phyloP scores from a whole-genome alignment of 64 coral and sea anemone genomes.

The Dendrophyllia cribrosa region DNA sequence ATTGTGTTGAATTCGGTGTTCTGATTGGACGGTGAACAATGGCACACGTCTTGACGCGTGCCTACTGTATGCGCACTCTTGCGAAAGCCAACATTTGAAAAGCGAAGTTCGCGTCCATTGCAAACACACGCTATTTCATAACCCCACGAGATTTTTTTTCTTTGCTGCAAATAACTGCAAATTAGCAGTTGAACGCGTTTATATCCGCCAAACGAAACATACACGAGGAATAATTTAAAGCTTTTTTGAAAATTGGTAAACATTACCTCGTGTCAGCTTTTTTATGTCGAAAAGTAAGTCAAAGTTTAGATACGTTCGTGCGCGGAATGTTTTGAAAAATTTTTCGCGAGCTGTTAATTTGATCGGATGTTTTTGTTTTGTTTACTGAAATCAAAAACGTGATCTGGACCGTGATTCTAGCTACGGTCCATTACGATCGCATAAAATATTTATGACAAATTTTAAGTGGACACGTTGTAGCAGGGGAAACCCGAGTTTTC shows the following conservation, averaged over 20 bases:
- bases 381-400: slow-evolving; percentile 6
- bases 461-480: slow-evolving; percentile 39
- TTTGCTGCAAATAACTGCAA: slow-evolving; percentile 61
- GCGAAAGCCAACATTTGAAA: slow-evolving; percentile 65
- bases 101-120: slow-evolving; percentile 8
- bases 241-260: slow-evolving; percentile 13
- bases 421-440: slow-evolving; percentile 25
- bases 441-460: slow-evolving; percentile 29
- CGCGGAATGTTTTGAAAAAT: neutral
- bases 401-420: neutral
- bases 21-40: slow-evolving; percentile 91
- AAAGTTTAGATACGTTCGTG: neutral
- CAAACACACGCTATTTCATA: slow-evolving; percentile 58
- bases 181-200: slow-evolving; percentile 74
- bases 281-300: neutral
- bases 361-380: neutral
- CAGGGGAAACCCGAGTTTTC: slow-evolving; percentile 18
- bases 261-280: slow-evolving; percentile 51
- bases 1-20: slow-evolving; percentile 55
- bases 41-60: slow-evolving; percentile 90
- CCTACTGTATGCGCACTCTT: slow-evolving; percentile 39
- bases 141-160: slow-evolving; percentile 57
- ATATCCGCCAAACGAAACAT: slow-evolving; percentile 36
- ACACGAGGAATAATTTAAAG: slow-evolving; percentile 58
- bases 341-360: neutral